Evolutionary conservation across 2,113 vertebrate species (phyloP).

Genomic region (Dasyurus viverrinus): DNA sequence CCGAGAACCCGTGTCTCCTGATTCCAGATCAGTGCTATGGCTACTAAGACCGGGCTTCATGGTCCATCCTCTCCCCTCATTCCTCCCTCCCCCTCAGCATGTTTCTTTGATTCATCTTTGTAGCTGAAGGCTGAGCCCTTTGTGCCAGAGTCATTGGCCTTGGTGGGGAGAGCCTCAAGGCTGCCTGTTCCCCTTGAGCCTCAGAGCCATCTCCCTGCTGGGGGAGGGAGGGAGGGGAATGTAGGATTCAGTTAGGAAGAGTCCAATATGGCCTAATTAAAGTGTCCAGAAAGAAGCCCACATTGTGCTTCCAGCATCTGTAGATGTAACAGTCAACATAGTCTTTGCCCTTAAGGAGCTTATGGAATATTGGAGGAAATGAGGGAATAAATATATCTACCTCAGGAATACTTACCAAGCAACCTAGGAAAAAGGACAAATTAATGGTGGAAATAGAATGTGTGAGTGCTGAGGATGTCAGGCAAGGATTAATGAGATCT

Average conservation of each 20-base stretch:
- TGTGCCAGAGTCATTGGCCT: not conserved
- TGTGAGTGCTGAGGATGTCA: not conserved
- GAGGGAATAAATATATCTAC: not conserved
- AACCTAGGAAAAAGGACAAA: not conserved
- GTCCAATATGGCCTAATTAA: not conserved
- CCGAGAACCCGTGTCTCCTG: not conserved
- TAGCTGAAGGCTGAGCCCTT: conserved; percentile 33
- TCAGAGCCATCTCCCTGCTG: not conserved
- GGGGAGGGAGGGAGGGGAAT: not conserved
- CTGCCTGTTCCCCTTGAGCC: conserved; percentile 5
- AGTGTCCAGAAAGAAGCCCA: not conserved
- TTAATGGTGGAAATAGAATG: not conserved
- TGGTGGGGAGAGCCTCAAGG: conserved; percentile 20
- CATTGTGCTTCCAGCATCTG: not conserved
- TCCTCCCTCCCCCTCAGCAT: not conserved
- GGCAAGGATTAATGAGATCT: not conserved
- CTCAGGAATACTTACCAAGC: not conserved
- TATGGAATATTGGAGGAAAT: not conserved
- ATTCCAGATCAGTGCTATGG: not conserved
- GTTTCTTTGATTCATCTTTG: not conserved
- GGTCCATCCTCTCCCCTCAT: not conserved
- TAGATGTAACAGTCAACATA: not conserved
- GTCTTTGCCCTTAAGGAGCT: not conserved
- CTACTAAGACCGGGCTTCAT: not conserved
- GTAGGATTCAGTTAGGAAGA: not conserved